phyloP scores from a whole-genome alignment of 2,113 vertebrate genomes.

The Laticauda laticaudata region DNA sequence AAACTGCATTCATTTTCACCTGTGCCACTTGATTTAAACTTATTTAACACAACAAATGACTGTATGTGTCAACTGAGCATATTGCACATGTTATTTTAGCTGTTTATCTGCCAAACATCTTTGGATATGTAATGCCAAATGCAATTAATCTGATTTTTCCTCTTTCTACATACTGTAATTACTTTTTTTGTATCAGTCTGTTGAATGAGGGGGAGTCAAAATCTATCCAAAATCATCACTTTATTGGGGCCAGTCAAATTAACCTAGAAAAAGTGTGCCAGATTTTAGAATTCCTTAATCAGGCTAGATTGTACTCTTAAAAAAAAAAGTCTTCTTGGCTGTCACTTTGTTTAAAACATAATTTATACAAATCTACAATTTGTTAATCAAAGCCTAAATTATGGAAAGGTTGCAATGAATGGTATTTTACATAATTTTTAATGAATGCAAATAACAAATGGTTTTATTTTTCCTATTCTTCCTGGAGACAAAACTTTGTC shows the following conservation, averaged over 20 bases:
- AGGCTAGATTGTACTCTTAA: background rate
- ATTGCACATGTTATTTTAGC: background rate
- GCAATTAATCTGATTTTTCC: background rate
- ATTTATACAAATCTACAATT: background rate
- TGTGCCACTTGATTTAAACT: background rate
- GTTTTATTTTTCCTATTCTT: background rate
- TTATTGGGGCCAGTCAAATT: background rate
- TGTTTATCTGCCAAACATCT: background rate
- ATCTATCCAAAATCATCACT: background rate
- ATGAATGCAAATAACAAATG: background rate
- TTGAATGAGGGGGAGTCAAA: background rate
- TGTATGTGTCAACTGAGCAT: background rate
- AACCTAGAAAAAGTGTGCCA: background rate
- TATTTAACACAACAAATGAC: background rate
- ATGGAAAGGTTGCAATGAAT: background rate
- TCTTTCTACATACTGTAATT: background rate
- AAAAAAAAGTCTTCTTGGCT: background rate
- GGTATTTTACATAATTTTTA: background rate
- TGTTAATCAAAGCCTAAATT: background rate
- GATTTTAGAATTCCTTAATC: background rate
- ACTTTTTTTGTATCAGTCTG: background rate
- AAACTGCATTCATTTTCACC: background rate
- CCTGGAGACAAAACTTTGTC: background rate
- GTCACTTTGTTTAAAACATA: background rate
- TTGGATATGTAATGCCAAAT: conserved; percentile 11